These are phyloP conservation scores for Stomorhina lunata DNA, from an alignment of 2,888 invertebrate species.

Conservation along the genomic window DNA sequence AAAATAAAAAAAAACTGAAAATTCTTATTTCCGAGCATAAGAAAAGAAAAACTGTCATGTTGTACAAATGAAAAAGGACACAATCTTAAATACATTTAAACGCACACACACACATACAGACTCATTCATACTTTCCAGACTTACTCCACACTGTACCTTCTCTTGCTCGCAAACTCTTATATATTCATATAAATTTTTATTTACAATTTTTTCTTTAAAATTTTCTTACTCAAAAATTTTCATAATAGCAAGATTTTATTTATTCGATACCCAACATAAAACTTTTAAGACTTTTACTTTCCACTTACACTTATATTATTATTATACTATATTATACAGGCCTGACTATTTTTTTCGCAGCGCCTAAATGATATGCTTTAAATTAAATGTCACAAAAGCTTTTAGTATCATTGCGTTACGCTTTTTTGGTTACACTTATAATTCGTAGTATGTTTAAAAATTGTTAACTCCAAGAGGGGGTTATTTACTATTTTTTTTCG, in stretches of 20 bases:
- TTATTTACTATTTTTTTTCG: too few relatives aligned
- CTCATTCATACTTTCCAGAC: background rate
- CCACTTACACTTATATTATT: too few relatives aligned
- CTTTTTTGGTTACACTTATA: background rate
- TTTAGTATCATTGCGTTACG: background rate
- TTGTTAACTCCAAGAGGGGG: background rate
- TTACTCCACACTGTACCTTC: background rate
- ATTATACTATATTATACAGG: too few relatives aligned
- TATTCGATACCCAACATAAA: too few relatives aligned
- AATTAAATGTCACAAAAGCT: background rate
- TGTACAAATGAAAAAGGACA: slow-evolving; percentile 45
- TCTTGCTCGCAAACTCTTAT: too few relatives aligned
- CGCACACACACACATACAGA: background rate
- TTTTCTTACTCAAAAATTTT: too few relatives aligned
- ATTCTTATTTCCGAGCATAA: background rate
- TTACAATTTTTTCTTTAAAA: too few relatives aligned
- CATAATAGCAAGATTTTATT: too few relatives aligned
- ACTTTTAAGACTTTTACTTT: background rate
- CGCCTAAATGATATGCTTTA: slow-evolving; percentile 41
- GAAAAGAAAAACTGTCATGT: slow-evolving; percentile 68
- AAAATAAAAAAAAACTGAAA: background rate
- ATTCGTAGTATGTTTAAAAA: background rate
- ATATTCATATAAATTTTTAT: too few relatives aligned
- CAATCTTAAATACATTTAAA: too few relatives aligned
- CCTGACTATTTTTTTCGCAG: too few relatives aligned